These are phyloP conservation scores for Sceloporus undulatus DNA, from an alignment of 2,113 vertebrate species.

Conservation along the genomic window DNA sequence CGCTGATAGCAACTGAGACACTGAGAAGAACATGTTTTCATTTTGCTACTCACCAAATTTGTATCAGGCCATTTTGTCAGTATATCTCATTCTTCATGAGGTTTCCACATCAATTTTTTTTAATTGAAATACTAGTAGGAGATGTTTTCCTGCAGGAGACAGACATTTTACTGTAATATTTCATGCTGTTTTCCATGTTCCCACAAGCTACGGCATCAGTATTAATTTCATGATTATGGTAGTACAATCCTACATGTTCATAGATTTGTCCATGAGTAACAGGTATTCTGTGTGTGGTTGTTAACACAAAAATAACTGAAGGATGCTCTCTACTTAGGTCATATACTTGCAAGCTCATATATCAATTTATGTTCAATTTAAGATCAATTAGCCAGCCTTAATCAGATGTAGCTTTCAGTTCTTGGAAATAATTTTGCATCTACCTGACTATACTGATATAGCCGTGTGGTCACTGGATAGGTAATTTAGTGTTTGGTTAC, in stretches of 20 bases:
- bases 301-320: constrained; percentile 13
- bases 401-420: background rate
- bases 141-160: constrained; percentile 60
- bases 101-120: constrained; percentile 71
- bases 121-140: constrained; percentile 55
- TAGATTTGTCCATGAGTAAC: constrained; percentile 3
- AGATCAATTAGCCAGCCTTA: background rate
- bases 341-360: background rate
- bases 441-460: background rate
- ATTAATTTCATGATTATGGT: constrained; percentile 50
- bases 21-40: constrained; percentile 44
- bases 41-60: constrained; percentile 66
- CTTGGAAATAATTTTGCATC: constrained; percentile 12
- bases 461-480: background rate
- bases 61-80: constrained; percentile 63
- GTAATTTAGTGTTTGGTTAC: background rate
- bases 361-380: background rate
- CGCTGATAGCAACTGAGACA: constrained; percentile 60
- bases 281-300: constrained; percentile 37
- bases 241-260: constrained; percentile 30
- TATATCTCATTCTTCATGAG: constrained; percentile 70
- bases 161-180: constrained; percentile 47
- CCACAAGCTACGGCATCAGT: constrained; percentile 50
- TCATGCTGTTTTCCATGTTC: constrained; percentile 20
- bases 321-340: background rate